phyloP scores from a whole-genome alignment of 1,140 invertebrate species.

The Plutomurus gul region DNA sequence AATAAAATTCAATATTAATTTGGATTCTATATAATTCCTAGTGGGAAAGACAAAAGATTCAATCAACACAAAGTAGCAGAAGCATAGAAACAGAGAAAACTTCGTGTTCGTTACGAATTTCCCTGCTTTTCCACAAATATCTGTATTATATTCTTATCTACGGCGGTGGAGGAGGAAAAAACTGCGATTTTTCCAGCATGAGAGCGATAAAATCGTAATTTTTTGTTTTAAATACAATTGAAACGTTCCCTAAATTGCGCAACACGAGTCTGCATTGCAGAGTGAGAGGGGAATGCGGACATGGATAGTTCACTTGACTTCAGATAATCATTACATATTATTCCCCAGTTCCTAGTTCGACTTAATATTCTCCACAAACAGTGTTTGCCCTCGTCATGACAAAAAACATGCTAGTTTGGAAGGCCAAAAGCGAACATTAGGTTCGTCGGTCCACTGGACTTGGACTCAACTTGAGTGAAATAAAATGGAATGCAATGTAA shows the following conservation, averaged over 20 bases:
- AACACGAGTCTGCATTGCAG: constrained; percentile 30
- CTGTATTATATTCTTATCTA: no score
- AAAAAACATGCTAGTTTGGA: constrained; percentile 6
- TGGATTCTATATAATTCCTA: no score
- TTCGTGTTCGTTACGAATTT: no score
- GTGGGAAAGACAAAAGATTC: no score
- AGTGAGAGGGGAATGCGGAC: constrained; percentile 14
- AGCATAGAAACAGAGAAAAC: no score
- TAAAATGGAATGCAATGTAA: background rate
- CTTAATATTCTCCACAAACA: constrained; percentile 31
- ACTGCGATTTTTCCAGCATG: no score
- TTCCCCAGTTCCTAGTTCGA: constrained; percentile 35
- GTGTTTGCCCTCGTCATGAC: constrained; percentile 10
- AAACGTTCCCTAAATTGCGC: background rate
- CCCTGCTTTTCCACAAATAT: no score
- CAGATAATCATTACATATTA: constrained; percentile 41
- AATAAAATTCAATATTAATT: no score
- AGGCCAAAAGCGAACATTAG: constrained; percentile 1
- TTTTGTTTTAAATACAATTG: background rate
- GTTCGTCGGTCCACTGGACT: background rate
- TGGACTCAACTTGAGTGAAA: background rate
- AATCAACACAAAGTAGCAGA: no score
- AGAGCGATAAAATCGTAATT: no score
- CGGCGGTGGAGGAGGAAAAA: no score
- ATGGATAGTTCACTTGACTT: constrained; percentile 24